Evolutionary conservation across 2,888 invertebrate genomes (phyloP), one percentile per base, ranked within the genome.

Genomic region (Strigamia transsilvanica): DNA sequence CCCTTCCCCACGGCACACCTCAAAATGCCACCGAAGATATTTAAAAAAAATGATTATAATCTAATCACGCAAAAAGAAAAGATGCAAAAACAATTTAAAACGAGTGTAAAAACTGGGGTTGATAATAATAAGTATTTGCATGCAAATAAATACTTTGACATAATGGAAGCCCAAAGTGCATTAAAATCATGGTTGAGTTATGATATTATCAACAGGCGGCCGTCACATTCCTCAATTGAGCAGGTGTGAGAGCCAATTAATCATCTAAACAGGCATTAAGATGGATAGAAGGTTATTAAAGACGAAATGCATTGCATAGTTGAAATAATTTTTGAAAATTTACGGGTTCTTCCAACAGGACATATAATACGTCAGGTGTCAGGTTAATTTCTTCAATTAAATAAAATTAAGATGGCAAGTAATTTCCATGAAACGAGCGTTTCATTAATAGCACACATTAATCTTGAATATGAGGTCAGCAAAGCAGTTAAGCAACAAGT

Each of bases 81-180:
- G 13, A 32, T 73, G 73, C 32, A 73, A 73, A 73, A 73, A 73
- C 73, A 73, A 73, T 73, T 73, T 73, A 32, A 73, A 73, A 32
- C 27, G 73, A 32, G 73, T 73, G 73, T 73, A 73, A 73, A 73
- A 73, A 73, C 15, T 73, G 1, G 12, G 73, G 73, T 23, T 32
- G 73, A 73, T 73, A 73, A 73, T 73, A 73, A 73, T 73, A 73
- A 73, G 73, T 73, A 32, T 73, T 73, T 73, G 73, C 73, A 73
- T 73, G 73, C 73, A 73, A 73, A 73, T 73, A 73, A 73, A 73
- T 73, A 73, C 73, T 73, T 73, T 73, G 73, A 73, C 73, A 73
- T 73, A 27, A 73, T 73, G 73, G 73, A 73, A 73, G 73, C 32
- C 56, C 73, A 73, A n/a, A 73, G 73, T 27, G 32, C 73, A 73